These are phyloP conservation scores for Pseudeuparius sepicola DNA, from an alignment of 2,888 invertebrate species.

Conservation along the genomic window DNA sequence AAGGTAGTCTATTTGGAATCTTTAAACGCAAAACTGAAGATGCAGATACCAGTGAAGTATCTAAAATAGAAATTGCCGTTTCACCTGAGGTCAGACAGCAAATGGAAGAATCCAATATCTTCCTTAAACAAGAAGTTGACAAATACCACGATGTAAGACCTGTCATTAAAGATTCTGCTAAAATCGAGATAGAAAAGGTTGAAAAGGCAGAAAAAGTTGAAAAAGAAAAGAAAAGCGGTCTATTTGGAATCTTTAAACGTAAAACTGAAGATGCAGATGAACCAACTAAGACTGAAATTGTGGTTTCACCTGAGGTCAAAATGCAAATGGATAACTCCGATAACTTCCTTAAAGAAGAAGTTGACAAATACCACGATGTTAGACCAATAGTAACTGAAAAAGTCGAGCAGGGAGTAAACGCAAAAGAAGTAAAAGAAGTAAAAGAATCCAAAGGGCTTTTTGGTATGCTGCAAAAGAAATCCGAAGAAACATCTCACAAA, in stretches of 20 bases:
- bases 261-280: slow-evolving; percentile 2
- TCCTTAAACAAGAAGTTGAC: slow-evolving; percentile 26
- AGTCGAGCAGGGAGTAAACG: slow-evolving; percentile 1
- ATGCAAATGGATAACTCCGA: slow-evolving; percentile 11
- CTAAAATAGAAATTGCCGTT: neutral
- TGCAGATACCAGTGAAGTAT: neutral
- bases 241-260: slow-evolving; percentile 22
- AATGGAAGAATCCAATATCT: slow-evolving; percentile 23
- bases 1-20: slow-evolving; percentile 18
- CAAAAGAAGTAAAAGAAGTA: slow-evolving; percentile 9
- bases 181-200: slow-evolving; percentile 17
- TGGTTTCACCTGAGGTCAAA: neutral
- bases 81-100: neutral
- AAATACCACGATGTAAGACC: slow-evolving; percentile 21
- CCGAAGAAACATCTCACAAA: neutral
- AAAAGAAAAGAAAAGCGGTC: slow-evolving; percentile 17
- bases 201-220: slow-evolving; percentile 6
- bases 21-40: slow-evolving; percentile 14
- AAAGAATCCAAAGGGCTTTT: slow-evolving; percentile 12
- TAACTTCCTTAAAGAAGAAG: slow-evolving; percentile 22
- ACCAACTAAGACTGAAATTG: too few relatives aligned
- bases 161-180: slow-evolving; percentile 15
- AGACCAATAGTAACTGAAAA: slow-evolving; percentile 12
- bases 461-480: slow-evolving; percentile 16
- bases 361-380: slow-evolving; percentile 23